Evolutionary conservation across 2,113 vertebrate species (phyloP).

Genomic region (Thymallus thymallus): DNA sequence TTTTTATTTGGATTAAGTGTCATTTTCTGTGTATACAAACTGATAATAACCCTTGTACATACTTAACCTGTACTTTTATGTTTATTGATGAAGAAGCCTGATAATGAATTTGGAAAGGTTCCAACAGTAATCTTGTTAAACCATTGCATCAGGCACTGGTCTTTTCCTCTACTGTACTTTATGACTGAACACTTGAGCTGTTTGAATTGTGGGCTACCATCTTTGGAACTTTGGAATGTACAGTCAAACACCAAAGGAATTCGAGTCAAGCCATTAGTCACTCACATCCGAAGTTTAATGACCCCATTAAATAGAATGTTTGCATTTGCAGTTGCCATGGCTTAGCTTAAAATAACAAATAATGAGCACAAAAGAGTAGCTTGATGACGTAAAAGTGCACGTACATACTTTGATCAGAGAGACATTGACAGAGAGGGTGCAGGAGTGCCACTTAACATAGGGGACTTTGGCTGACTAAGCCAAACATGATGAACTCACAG

Average conservation of each 20-base stretch:
- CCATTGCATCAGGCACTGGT: not conserved
- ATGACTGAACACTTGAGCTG: not conserved
- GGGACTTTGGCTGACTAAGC: not conserved
- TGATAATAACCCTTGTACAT: too few relatives aligned
- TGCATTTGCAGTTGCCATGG: conserved; percentile 36
- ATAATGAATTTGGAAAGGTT: not conserved
- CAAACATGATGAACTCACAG: not conserved
- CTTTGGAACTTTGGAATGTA: not conserved
- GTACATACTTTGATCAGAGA: not conserved
- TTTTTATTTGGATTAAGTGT: too few relatives aligned
- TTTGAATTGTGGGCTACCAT: not conserved
- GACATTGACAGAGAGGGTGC: not conserved
- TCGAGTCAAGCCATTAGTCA: not conserved
- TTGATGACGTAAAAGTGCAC: not conserved
- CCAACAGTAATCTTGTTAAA: not conserved
- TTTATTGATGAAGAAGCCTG: too few relatives aligned
- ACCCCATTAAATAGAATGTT: conserved; percentile 16
- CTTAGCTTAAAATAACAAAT: conserved; percentile 4
- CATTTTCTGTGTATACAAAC: too few relatives aligned
- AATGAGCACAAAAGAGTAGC: not conserved
- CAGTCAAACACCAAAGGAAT: not conserved
- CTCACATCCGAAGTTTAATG: not conserved
- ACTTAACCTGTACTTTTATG: too few relatives aligned
- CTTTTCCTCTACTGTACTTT: not conserved
- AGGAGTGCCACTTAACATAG: not conserved